Base-by-base conservation (phyloP, 2,888 invertebrate genomes). In the Perizoma affinitatum region DNA sequence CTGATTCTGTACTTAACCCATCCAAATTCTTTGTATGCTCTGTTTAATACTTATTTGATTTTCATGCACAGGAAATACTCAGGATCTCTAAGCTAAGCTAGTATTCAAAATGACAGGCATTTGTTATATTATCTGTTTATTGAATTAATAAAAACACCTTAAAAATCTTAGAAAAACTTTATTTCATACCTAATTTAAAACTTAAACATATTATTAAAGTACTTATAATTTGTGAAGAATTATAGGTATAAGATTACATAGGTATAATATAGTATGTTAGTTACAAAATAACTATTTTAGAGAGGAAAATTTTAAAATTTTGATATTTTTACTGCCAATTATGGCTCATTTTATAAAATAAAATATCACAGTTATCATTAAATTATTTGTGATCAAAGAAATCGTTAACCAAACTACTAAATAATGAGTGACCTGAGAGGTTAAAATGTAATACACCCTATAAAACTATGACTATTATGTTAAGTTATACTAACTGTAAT, bases 281-380 rank as follows among this genome's bases (percentile, higher is more conserved):
- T 50, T 63, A 65, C 41, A 65, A 65, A 61, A 63, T 64, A 67
- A 71, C 70, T 68, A 70, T 67, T 73, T 71, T 70, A 73, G 70
- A 73, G 74, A 58, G 57, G 63, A 63, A 22, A 63, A 58, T 68
- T 67, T 66, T 53, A 54, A 63, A 61, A 75, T 82, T 83, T 84
- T 83, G 81, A 82, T 79, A 78, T 80, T 84, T 88, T 90, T 88
- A 87, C 83, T 78, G 87, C 90, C 90, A 86, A 79, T 82, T 65
- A 74, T 84, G 90, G 90, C 89, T 84, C 83, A 83, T 83, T 83
- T 79, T 85, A 81, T 90, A 89, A 90, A 90, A 90, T 88, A 89
- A 91, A 92, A 90, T 92, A 92, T 92, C 91, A 92, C 91, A 92
- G 91, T 90, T 90, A 84, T 88, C 82, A 87, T 88, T 87, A 89